Conservation (phyloP, 2,888 invertebrate genomes). For the Ophion ellenae region DNA sequence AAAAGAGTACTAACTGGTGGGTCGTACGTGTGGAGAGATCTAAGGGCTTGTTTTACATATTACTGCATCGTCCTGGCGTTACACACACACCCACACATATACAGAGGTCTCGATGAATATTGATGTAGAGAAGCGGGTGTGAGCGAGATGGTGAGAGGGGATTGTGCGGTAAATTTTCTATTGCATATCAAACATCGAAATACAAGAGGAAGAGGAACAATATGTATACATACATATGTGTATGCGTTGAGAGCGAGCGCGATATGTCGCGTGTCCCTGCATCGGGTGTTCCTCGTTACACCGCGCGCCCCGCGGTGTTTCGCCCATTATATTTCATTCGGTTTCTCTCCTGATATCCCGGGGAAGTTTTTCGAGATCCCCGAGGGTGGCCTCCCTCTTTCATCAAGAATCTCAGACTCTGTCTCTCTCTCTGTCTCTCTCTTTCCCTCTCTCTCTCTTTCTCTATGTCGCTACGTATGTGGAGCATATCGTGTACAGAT, state of each 20-base stretch:
- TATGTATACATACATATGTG: slow-evolving; percentile 27
- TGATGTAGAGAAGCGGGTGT: slow-evolving; percentile 41
- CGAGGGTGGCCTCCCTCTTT: slow-evolving; percentile 68
- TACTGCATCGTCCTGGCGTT: slow-evolving; percentile 1
- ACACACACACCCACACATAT: slow-evolving; percentile 19
- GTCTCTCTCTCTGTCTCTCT: background rate
- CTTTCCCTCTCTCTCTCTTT: background rate
- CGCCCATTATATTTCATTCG: slow-evolving; percentile 78
- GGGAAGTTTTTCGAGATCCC: slow-evolving; percentile 66
- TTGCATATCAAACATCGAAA: slow-evolving; percentile 49
- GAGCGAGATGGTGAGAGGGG: background rate
- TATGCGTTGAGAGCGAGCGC: slow-evolving; percentile 43
- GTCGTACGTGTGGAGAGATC: slow-evolving; percentile 50
- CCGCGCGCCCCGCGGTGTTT: slow-evolving; percentile 74
- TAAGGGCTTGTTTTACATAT: slow-evolving; percentile 49
- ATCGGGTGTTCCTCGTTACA: slow-evolving; percentile 77
- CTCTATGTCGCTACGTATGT: slow-evolving; percentile 28
- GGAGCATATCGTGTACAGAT: slow-evolving; percentile 75
- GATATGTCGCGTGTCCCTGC: slow-evolving; percentile 73
- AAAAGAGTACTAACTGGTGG: slow-evolving; percentile 37
- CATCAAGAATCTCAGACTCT: slow-evolving; percentile 19
- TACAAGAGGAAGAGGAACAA: slow-evolving; percentile 46
- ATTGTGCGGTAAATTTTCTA: slow-evolving; percentile 27
- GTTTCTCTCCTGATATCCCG: slow-evolving; percentile 57
- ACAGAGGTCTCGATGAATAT: slow-evolving; percentile 57